Evolutionary conservation across 2,888 invertebrate genomes (phyloP), one percentile per base, ranked within the genome.

Genomic region (Sceliomorpha sp.): DNA sequence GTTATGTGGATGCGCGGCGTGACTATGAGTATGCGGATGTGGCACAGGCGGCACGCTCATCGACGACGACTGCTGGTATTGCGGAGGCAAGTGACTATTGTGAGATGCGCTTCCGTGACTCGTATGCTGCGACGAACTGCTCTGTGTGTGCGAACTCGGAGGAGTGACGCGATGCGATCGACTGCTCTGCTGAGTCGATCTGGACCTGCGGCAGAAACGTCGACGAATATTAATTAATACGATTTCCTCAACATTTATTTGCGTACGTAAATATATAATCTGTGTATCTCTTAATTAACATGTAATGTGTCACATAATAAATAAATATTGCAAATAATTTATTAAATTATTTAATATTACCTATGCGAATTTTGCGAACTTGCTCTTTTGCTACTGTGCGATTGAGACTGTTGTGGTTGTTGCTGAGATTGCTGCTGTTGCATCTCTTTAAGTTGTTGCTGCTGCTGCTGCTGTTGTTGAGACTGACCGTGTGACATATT

Each of bases 1-100:
- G 69, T 90, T 87, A 72, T 88, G 87, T 3, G 87, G 85, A 44
- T 87, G 87, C 2, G 86, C 75, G 3, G 84, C 77, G 53, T 87
- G 87, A n/a, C 77, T 74, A 42, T 86, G 86, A 10, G 80, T 74
- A 48, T 86, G 86, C 1, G 85, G 79, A 71, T 87, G 87, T 1
- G 83, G 77, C 42, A 82, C 79, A 0, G 85, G 70, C 0, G 86
- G 80, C 0, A 86, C 84, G 27, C 81, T 78, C 85, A 86, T 86
- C 9, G 84, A 77, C 12, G 85, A 77, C 14, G 80, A 73, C 0
- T 83, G 72, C 5, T 86, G 86, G 60, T 87, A 87, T 64, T 87
- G 87, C 0, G 86, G 80, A 0, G 82, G 77, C 1, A 86, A 56
- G 26, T 86, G 86, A 1, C 76, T 72, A 32, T 74, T 75, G 39